phyloP scores from a whole-genome alignment of 1,140 invertebrate species.

The Dufourea novaeangliae region DNA sequence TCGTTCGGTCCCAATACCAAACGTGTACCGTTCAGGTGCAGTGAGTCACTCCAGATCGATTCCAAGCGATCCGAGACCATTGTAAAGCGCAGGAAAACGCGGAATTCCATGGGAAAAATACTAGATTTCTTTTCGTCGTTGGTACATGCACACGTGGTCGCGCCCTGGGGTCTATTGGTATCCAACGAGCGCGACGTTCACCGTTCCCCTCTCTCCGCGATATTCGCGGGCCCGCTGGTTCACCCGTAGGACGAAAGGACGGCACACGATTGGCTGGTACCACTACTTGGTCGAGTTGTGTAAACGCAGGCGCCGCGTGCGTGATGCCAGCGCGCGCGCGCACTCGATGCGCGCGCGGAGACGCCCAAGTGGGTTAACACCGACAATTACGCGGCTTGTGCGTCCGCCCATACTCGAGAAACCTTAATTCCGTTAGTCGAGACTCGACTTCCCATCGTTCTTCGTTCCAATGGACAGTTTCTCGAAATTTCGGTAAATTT shows the following conservation, averaged over 20 bases:
- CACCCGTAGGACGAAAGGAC: constrained; percentile 40
- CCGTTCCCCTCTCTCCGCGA: constrained; percentile 23
- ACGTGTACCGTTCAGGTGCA: not conserved
- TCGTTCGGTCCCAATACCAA: not conserved
- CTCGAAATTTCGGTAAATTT: not conserved
- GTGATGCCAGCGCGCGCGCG: constrained; percentile 57
- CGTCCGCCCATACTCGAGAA: constrained; percentile 65
- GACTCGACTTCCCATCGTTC: constrained; percentile 38
- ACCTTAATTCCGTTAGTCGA: constrained; percentile 65
- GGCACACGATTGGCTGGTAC: constrained; percentile 54
- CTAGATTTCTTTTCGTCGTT: constrained; percentile 11
- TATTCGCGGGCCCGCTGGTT: constrained; percentile 34
- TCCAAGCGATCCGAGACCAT: not conserved
- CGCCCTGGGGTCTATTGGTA: not conserved
- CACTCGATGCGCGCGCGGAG: constrained; percentile 62
- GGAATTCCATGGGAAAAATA: not conserved
- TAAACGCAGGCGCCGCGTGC: constrained; percentile 22
- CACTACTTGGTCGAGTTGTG: constrained; percentile 14
- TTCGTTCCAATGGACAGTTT: not conserved
- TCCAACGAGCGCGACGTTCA: constrained; percentile 26
- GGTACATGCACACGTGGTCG: constrained; percentile 24
- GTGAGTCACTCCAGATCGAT: not conserved
- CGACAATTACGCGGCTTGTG: constrained; percentile 68
- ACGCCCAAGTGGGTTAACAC: constrained; percentile 75
- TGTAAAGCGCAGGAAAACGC: not conserved